Conservation (phyloP, 2,797 vertebrate genomes). For the Tympanoctomys barrerae region DNA sequence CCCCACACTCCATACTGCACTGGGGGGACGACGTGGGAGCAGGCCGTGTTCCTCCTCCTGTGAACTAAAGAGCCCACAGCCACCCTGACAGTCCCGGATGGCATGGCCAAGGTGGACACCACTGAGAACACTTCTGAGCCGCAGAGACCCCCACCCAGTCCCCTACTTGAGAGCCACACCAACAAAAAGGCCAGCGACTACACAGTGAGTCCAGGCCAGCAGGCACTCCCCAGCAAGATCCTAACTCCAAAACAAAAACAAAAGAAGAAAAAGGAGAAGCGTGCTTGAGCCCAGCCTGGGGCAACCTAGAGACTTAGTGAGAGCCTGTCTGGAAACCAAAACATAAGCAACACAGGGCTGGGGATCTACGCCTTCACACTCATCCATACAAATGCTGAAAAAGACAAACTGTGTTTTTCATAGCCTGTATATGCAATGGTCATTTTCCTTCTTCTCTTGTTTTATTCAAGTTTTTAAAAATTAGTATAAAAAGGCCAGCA, state of each 20-base stretch:
- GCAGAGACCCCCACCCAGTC: background rate
- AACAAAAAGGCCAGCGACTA: background rate
- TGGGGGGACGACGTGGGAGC: too few relatives aligned
- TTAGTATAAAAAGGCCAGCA: background rate
- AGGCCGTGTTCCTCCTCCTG: background rate
- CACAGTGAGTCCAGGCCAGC: background rate
- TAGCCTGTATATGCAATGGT: background rate
- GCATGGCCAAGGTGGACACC: background rate
- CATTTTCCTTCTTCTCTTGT: background rate
- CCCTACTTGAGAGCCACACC: background rate
- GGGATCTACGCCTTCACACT: background rate
- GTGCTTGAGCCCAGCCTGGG: background rate
- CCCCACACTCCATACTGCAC: background rate
- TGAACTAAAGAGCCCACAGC: background rate
- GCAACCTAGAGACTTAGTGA: background rate
- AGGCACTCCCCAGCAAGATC: background rate
- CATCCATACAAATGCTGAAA: background rate
- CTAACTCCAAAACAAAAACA: background rate
- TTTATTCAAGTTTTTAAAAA: slow-evolving; percentile 2
- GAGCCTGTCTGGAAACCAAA: background rate
- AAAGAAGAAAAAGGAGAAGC: background rate
- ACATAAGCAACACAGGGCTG: background rate
- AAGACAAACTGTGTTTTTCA: background rate
- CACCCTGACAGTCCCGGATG: background rate
- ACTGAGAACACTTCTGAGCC: background rate